Evolutionary conservation across 2,113 vertebrate genomes (phyloP).

Genomic region (Australoheros scitulus): DNA sequence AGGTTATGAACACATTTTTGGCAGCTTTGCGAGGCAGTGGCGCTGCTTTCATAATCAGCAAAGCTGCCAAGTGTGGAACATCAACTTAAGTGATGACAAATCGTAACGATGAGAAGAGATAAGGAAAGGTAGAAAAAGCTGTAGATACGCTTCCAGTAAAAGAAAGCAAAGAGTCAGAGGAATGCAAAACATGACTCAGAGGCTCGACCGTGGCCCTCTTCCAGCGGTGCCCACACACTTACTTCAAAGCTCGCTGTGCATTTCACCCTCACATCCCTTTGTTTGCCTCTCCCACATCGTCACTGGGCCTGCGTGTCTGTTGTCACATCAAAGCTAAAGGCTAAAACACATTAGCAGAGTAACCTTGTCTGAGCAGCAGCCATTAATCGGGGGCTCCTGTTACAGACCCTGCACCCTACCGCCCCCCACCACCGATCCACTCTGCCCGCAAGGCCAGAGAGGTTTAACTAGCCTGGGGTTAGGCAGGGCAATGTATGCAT

Average conservation of each 20-base stretch:
- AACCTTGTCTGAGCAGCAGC: constrained; percentile 52
- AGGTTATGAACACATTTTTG: constrained; percentile 1
- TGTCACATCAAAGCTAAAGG: constrained; percentile 61
- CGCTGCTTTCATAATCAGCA: not conserved
- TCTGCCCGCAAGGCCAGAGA: constrained; percentile 18
- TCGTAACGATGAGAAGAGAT: constrained; percentile 25
- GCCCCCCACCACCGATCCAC: not conserved
- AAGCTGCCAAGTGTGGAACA: constrained; percentile 9
- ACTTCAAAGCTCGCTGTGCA: constrained; percentile 35
- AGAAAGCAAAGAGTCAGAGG: constrained; percentile 3
- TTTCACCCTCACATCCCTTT: constrained; percentile 8
- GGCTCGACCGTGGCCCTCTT: not conserved
- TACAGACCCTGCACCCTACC: constrained; percentile 27
- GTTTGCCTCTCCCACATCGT: constrained; percentile 27
- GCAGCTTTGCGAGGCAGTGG: not conserved
- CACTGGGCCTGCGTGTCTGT: constrained; percentile 39
- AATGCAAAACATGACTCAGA: constrained; percentile 20
- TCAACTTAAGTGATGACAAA: constrained; percentile 23
- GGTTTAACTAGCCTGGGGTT: constrained; percentile 66
- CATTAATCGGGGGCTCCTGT: constrained; percentile 68
- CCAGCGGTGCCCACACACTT: constrained; percentile 24
- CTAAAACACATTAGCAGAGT: constrained; percentile 68
- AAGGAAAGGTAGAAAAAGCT: constrained; percentile 11
- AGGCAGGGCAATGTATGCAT: constrained; percentile 15
- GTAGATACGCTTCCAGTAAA: not conserved